Evolutionary conservation across 2,888 invertebrate genomes (phyloP).

Genomic region (Troides aeacus): DNA sequence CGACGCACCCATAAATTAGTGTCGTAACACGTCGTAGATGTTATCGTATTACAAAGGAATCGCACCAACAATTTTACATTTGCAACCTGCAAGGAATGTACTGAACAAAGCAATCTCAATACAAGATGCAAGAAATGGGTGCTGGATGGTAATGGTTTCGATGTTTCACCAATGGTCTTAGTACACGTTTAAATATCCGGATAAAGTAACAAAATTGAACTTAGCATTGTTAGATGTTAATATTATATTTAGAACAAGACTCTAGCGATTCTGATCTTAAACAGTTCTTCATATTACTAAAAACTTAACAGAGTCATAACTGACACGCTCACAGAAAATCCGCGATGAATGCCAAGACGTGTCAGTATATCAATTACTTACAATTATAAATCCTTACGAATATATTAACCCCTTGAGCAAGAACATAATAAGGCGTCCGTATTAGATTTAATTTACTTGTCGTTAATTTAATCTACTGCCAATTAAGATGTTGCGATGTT

Average conservation of each 20-base stretch:
- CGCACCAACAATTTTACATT: neutral
- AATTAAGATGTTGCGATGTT: neutral
- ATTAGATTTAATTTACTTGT: slow-evolving; percentile 1
- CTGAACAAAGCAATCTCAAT: neutral
- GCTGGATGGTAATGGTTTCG: neutral
- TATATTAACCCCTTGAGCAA: slow-evolving; percentile 7
- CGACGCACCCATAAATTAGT: neutral
- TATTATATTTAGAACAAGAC: neutral
- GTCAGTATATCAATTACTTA: slow-evolving; percentile 8
- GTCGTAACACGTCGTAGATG: neutral
- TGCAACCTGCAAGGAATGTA: neutral
- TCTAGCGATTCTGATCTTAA: neutral
- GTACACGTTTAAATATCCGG: neutral
- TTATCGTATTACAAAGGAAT: too few relatives aligned
- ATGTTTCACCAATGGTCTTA: neutral
- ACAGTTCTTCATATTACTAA: neutral
- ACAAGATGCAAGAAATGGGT: neutral
- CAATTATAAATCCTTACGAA: slow-evolving; percentile 1
- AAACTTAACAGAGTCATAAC: neutral
- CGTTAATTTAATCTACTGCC: neutral
- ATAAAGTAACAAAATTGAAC: neutral
- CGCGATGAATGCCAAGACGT: slow-evolving; percentile 23
- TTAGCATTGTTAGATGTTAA: slow-evolving; percentile 1
- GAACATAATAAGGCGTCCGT: slow-evolving; percentile 16
- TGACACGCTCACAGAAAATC: slow-evolving; percentile 14